phyloP scores from a whole-genome alignment of 1,140 invertebrate genomes.

The Drosophila insularis region DNA sequence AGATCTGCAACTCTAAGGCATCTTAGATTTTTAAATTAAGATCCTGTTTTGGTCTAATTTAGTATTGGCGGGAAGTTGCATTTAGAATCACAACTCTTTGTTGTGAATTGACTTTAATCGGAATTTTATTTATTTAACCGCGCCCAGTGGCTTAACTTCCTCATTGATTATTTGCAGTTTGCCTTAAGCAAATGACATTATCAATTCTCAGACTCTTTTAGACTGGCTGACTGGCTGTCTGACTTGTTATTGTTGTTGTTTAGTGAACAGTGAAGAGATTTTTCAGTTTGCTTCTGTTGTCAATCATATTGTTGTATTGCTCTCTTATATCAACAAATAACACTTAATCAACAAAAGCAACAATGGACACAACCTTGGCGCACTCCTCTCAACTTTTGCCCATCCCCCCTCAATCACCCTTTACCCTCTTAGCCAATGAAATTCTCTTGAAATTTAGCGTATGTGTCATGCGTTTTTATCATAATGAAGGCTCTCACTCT shows the following conservation, averaged over 20 bases:
- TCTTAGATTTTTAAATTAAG: too few relatives aligned
- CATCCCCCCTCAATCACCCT: neutral
- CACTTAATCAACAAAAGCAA: conserved; percentile 17
- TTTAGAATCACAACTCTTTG: too few relatives aligned
- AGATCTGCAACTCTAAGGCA: too few relatives aligned
- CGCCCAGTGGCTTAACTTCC: neutral
- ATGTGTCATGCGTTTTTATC: conserved; percentile 40
- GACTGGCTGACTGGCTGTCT: neutral
- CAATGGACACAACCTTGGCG: conserved; percentile 23
- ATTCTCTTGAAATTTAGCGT: conserved; percentile 44
- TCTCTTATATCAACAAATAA: conserved; percentile 9
- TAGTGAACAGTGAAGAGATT: too few relatives aligned
- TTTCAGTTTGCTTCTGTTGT: neutral
- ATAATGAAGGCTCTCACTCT: conserved; percentile 7
- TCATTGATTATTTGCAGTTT: neutral
- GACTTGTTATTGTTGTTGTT: too few relatives aligned
- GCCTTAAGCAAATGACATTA: neutral
- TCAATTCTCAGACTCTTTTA: neutral
- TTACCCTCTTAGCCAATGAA: neutral
- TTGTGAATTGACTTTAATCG: too few relatives aligned
- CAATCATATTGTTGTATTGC: neutral
- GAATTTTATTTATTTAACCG: neutral
- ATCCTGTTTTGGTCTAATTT: too few relatives aligned
- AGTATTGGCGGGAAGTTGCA: too few relatives aligned
- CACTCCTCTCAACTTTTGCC: conserved; percentile 26